Evolutionary conservation across 2,888 invertebrate species (phyloP), one percentile per base, ranked within the genome.

Genomic region (Andrena haemorrhoa): DNA sequence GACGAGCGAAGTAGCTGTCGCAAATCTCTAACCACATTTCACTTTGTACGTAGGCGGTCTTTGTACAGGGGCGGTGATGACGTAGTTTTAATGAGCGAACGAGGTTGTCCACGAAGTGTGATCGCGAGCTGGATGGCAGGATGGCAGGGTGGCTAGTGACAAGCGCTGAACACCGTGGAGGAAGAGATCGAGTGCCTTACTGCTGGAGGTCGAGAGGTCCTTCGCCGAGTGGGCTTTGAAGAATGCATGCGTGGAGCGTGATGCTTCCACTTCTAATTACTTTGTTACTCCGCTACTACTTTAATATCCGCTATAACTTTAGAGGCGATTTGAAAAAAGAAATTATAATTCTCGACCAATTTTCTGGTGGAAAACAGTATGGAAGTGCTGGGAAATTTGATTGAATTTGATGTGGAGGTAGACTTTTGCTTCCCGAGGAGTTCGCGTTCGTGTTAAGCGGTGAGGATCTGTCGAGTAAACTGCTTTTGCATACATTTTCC

Each of bases 11-110:
- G 85, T 80, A 75, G 75, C 83, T 70, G 87, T 82, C 75, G 81
- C 79, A 88, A 81, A 85, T 87, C 79, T 79, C 81, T 78, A 82
- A 88, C 85, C 87, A 70, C 82, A 83, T 88, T 88, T 89, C 83
- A 83, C 69, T 20, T 74, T 63, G 80, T 76, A 80, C 85, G 84
- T 85, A 83, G 78, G 81, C 23, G 65, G 64, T 64, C 66, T 84
- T 68, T 78, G 51, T 84, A 74, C 71, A 78, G 51, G 65, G 84
- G 84, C 88, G 88, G 82, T 88, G 88, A 89, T 88, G 88, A 88
- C 86, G 88, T 83, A 83, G 86, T 89, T 88, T 88, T 88, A 88
- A 88, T 80, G 89, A 88, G 86, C 79, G 81, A 74, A 53, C 41
- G 31, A 53, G 63, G 56, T 29, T 61, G 75, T 73, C 68, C 76